Evolutionary conservation across 2,113 vertebrate genomes (phyloP), one percentile per base, ranked within the genome.

Genomic region (Marmota monax): DNA sequence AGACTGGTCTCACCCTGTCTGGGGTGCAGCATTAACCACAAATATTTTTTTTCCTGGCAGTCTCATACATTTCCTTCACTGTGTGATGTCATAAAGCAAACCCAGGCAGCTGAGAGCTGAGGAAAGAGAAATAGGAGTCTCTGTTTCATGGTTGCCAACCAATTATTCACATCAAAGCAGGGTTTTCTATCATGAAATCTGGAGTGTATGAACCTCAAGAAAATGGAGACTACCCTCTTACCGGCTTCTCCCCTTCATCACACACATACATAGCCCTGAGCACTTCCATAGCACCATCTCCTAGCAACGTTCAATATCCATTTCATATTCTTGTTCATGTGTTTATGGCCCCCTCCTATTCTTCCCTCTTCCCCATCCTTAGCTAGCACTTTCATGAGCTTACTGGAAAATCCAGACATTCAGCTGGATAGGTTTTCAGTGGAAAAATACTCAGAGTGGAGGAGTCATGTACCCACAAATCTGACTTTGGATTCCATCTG

Each of bases 361-460:
- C 34, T 37, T 77, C 61, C 20, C 58, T 80, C 32, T 70, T 70
- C 22, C 39, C 22, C 34, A 48, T 88, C 23, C 23, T 48, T 37
- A 72, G 5, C n/a, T 42, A 34, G 13, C 17, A 48, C 27, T 91
- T 78, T n/a, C 74, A 58, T 23, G 7, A 27, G 78, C 74, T 85
- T 78, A 39, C 48, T 84, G 13, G 56, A 93, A 93, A 96, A 48
- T 22, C 56, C 63, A 76, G 39, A 61, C 65, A 56, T 56, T 87
- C 65, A 74, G 12, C 56, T 92, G 42, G 92, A 76, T 90, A 12
- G 13, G 61, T 72, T 85, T 77, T 53, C 63, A 93, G 69, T 25
- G 18, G 39, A 77, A 89, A 96, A 53, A 34, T 42, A 87, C 58
- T 90, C 48, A 20, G 51, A 79, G 39, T 56, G 65, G 34, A 86